Conservation (phyloP, 2,888 invertebrate genomes). For the Perdita meconis region DNA sequence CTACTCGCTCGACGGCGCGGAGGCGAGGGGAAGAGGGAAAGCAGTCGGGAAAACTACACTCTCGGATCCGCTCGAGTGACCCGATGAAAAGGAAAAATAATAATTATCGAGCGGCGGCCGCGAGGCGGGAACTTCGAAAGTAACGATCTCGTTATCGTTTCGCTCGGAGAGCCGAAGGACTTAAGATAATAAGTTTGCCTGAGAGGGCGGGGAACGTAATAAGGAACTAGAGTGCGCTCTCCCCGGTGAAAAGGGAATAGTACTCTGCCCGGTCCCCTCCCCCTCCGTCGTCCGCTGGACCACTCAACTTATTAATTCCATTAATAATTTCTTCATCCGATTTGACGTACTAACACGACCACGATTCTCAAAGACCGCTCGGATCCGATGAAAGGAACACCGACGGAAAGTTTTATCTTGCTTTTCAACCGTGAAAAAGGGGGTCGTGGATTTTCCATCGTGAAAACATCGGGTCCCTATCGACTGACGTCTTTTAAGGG, state of each 20-base stretch:
- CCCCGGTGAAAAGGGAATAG: slow-evolving; percentile 64
- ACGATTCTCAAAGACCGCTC: slow-evolving; percentile 49
- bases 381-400: slow-evolving; percentile 11
- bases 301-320: slow-evolving; percentile 72
- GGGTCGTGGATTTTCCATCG: slow-evolving; percentile 7
- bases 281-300: slow-evolving; percentile 52
- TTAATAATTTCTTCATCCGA: slow-evolving; percentile 72
- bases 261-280: too few relatives aligned
- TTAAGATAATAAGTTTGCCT: slow-evolving; percentile 72
- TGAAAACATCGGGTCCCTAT: slow-evolving; percentile 7
- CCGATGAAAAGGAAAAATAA: slow-evolving; percentile 64
- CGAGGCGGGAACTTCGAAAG: slow-evolving; percentile 70
- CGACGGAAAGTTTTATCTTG: slow-evolving; percentile 33
- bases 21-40: not conserved
- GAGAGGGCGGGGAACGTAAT: slow-evolving; percentile 66
- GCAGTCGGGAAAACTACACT: slow-evolving; percentile 66
- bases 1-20: slow-evolving; percentile 65
- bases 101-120: slow-evolving; percentile 67
- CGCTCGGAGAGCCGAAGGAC: slow-evolving; percentile 67
- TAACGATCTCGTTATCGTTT: slow-evolving; percentile 73
- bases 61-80: slow-evolving; percentile 32
- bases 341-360: slow-evolving; percentile 57
- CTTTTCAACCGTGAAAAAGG: slow-evolving; percentile 9
- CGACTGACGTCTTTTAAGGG: not conserved
- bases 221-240: slow-evolving; percentile 68